A percentile compares a stretch with the other conserved stretches of the same genome.
Evolutionary conservation across 2,888 invertebrate species (phyloP).

Genomic region (Leptinotarsa haldemani): DNA sequence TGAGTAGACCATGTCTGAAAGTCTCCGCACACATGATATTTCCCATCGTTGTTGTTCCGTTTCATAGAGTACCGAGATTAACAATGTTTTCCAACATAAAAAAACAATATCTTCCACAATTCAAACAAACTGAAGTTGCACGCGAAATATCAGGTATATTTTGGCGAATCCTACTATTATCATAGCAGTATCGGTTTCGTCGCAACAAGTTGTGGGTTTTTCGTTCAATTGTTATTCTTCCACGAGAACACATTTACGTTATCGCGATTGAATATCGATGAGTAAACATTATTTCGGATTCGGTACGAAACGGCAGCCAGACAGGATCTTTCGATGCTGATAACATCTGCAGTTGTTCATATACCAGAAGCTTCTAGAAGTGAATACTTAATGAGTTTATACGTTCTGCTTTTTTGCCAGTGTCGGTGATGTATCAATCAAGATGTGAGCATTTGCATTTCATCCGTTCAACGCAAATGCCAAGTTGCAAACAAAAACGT

Average conservation of each 20-base stretch:
- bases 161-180: neutral
- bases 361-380: neutral
- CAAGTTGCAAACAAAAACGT: neutral
- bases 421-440: slow-evolving; percentile 21
- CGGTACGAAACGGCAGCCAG: slow-evolving; percentile 5
- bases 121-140: neutral
- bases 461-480: slow-evolving; percentile 10
- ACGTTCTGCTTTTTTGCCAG: slow-evolving; percentile 5
- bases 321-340: slow-evolving; percentile 19
- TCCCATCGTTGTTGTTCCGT: too few relatives aligned
- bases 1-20: too few relatives aligned
- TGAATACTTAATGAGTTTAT: slow-evolving; percentile 1
- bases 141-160: neutral
- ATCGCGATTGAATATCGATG: slow-evolving; percentile 17
- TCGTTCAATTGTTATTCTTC: slow-evolving; percentile 19
- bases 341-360: slow-evolving; percentile 19
- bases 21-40: too few relatives aligned
- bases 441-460: slow-evolving; percentile 10
- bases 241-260: slow-evolving; percentile 10
- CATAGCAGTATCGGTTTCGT: slow-evolving; percentile 10
- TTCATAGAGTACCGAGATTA: too few relatives aligned
- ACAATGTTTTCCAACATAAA: neutral
- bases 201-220: slow-evolving; percentile 8
- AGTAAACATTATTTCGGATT: slow-evolving; percentile 18
- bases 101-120: neutral